Conservation (phyloP, 2,113 vertebrate genomes). For the Paracanthobrama guichenoti region DNA sequence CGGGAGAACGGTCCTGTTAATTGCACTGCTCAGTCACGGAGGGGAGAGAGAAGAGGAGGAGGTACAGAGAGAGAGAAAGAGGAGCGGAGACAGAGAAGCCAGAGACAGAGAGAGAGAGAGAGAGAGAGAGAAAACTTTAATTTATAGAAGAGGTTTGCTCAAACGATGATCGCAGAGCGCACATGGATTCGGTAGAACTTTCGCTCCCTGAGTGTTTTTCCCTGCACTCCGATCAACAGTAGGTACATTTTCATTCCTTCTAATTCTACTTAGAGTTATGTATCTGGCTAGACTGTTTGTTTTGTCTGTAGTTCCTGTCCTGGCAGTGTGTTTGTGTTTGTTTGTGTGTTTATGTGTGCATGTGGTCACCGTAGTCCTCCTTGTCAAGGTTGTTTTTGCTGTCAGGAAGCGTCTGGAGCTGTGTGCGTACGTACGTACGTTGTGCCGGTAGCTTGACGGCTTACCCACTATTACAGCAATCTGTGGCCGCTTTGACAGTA, state of each 20-base stretch:
- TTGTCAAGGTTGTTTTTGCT: constrained; percentile 74
- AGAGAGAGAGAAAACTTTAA: constrained; percentile 78
- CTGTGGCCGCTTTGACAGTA: constrained; percentile 28
- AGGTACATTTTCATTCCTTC: constrained; percentile 89
- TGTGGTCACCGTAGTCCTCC: constrained; percentile 55
- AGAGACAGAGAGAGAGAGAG: constrained; percentile 49
- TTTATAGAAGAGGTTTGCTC: constrained; percentile 84
- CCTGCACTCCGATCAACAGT: constrained; percentile 99
- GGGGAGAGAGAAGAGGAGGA: constrained; percentile 68
- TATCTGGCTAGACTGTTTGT: constrained; percentile 63
- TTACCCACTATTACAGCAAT: constrained; percentile 40
- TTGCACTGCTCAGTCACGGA: constrained; percentile 85
- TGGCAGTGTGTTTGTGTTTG: constrained; percentile 42
- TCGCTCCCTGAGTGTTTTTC: constrained; percentile 95
- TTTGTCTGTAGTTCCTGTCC: constrained; percentile 29
- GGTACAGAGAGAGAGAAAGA: constrained; percentile 61
- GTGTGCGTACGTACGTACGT: constrained; percentile 40
- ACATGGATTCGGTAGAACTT: constrained; percentile 99
- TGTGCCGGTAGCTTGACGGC: constrained; percentile 44
- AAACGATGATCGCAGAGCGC: constrained; percentile 89
- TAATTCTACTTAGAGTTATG: constrained; percentile 63
- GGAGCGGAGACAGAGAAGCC: constrained; percentile 43
- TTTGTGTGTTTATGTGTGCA: constrained; percentile 63
- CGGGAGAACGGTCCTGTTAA: constrained; percentile 83
- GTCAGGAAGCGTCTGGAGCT: constrained; percentile 68